Percentiles rank a stretch among this genome's conserved stretches.
phyloP scores from a whole-genome alignment of 2,888 invertebrate genomes.

The Subacronicta megacephala region DNA sequence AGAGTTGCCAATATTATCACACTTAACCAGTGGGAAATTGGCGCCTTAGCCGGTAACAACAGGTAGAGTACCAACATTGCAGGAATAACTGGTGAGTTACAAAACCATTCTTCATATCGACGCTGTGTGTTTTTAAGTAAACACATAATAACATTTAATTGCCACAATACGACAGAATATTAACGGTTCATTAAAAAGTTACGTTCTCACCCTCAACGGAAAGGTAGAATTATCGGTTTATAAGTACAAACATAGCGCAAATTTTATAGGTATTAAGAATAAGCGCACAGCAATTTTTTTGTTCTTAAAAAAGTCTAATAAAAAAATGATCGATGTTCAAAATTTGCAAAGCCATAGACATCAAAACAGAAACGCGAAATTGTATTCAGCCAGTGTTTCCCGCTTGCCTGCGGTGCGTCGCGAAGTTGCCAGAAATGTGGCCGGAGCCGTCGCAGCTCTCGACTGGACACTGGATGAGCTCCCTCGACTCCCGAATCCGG shows the following conservation, averaged over 20 bases:
- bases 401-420: constrained; percentile 96
- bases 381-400: constrained; percentile 54
- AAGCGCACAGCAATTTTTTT: too few species aligned
- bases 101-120: too few species aligned
- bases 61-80: too few species aligned
- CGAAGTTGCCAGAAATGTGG: constrained; percentile 96
- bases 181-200: background rate
- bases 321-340: constrained; percentile 50
- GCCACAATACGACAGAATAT: background rate
- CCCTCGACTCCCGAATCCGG: constrained; percentile 92
- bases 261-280: background rate
- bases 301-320: background rate
- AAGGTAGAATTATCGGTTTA: too few species aligned
- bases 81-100: too few species aligned
- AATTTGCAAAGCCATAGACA: constrained; percentile 43
- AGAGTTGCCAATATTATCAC: too few species aligned
- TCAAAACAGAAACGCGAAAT: constrained; percentile 44
- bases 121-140: too few species aligned
- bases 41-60: too few species aligned
- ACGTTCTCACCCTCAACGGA: background rate
- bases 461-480: constrained; percentile 95
- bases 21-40: too few species aligned
- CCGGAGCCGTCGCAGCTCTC: constrained; percentile 95
- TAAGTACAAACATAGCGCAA: too few species aligned
- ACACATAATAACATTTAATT: too few species aligned